These are phyloP conservation scores for Arnoldichthys spilopterus DNA, from an alignment of 2,797 vertebrate species.

Conservation along the genomic window DNA sequence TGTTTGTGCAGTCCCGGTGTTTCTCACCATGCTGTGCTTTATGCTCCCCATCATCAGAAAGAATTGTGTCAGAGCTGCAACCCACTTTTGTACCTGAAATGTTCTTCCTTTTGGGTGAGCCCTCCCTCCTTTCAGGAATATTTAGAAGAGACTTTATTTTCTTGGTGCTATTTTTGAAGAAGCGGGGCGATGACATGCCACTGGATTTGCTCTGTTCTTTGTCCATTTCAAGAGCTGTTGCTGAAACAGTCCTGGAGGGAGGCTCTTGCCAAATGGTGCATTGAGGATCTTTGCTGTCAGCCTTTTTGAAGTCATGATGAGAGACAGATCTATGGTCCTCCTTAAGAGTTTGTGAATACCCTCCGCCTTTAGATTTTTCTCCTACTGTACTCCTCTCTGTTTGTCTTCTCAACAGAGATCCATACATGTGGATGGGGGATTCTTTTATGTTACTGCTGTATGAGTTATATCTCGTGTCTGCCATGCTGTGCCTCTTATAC, in stretches of 20 bases:
- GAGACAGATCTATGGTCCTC: conserved; percentile 78
- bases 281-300: conserved; percentile 55
- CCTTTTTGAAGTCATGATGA: conserved; percentile 74
- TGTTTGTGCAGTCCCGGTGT: conserved; percentile 67
- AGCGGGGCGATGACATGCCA: conserved; percentile 77
- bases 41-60: conserved; percentile 79
- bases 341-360: conserved; percentile 66
- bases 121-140: conserved; percentile 86
- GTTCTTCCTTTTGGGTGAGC: conserved; percentile 72
- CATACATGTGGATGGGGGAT: conserved; percentile 63
- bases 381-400: conserved; percentile 53
- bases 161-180: conserved; percentile 85
- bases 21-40: conserved; percentile 65
- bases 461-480: conserved; percentile 72
- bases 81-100: conserved; percentile 78
- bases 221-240: conserved; percentile 74
- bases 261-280: conserved; percentile 65
- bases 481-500: conserved; percentile 79
- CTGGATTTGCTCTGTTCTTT: conserved; percentile 71
- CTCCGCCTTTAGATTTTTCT: conserved; percentile 57
- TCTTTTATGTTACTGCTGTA: conserved; percentile 60
- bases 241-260: conserved; percentile 81
- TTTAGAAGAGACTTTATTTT: conserved; percentile 89
- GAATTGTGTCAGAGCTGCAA: conserved; percentile 86
- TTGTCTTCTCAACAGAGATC: conserved; percentile 59